phyloP scores from a whole-genome alignment of 2,113 vertebrate species.

The Pipra filicauda region DNA sequence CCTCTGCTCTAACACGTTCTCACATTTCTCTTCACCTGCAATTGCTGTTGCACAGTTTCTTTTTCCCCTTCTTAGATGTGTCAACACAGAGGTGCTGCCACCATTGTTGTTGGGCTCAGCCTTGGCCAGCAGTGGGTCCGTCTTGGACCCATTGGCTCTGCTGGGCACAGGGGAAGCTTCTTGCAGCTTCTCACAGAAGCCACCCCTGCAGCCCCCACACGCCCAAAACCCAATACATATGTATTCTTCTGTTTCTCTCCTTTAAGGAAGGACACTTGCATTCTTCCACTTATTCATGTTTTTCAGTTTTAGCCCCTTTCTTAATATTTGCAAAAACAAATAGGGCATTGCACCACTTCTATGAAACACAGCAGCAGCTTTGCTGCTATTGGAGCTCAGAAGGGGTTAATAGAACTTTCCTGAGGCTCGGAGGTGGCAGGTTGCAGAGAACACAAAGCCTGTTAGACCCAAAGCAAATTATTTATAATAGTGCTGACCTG shows the following conservation, averaged over 20 bases:
- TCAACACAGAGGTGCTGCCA: not conserved
- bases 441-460: not conserved
- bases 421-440: not conserved
- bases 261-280: not conserved
- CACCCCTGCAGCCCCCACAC: not conserved
- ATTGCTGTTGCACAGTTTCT: not conserved
- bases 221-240: not conserved
- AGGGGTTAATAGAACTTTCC: not conserved
- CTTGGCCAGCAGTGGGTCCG: not conserved
- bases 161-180: not conserved
- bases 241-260: not conserved
- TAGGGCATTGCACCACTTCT: not conserved
- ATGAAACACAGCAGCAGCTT: not conserved
- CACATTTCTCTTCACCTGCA: not conserved
- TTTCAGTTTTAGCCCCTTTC: not conserved
- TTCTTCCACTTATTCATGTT: not conserved
- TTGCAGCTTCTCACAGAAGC: not conserved
- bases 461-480: not conserved
- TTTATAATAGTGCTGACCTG: not conserved
- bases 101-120: not conserved
- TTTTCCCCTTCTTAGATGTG: not conserved
- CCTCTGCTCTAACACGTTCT: not conserved
- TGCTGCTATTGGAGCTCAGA: not conserved
- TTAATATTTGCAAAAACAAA: not conserved
- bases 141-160: not conserved